Base-by-base conservation (phyloP, 2,797 vertebrate genomes). In the Dallia pectoralis region DNA sequence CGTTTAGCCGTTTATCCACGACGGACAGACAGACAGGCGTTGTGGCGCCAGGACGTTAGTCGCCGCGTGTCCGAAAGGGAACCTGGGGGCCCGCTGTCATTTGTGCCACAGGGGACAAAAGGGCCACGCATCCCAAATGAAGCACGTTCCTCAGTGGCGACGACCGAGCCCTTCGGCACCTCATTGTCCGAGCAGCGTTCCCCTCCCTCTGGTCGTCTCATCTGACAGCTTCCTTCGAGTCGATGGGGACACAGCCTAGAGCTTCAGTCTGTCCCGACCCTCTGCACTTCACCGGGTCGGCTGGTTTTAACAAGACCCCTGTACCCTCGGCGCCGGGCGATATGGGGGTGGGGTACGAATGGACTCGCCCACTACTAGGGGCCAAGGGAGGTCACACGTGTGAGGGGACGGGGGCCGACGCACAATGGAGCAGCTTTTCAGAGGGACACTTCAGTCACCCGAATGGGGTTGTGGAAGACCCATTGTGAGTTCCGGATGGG, bases 71-170 rank as follows among this genome's bases (percentile, higher is more conserved):
- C 87, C 82, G 77, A 76, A 3, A 56, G 53, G 82, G 87, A 89
- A n/a, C n/a, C 89, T 91, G 89, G 72, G 84, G 85, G 82, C 87
- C 84, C 76, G n/a, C 77, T 82, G 89, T 87, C 82, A 85, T 92
- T 94, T 93, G 89, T 93, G 89, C 93, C 86, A 82, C 81, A 80
- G 81, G 82, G 82, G 84, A 94, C 91, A 93, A 93, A 81, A 76
- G 90, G 79, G 70, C 85, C 86, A 87, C 76, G 84, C 85, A 91
- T 88, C 84, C 77, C 85, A 89, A 44, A 88, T 89, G 85, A 86
- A 87, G 74, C 73, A 25, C 22, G 81, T 82, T 83, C 81, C 85
- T 85, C 77, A 87, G n/a, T 77, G 27, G 82, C 88, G 76, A 49
- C 90, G 91, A 90, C 90, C 75, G 74, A 90, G 86, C 85, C 88